These are phyloP conservation scores for Cyphomyrmex costatus DNA, from an alignment of 1,140 invertebrate species.

Conservation along the genomic window DNA sequence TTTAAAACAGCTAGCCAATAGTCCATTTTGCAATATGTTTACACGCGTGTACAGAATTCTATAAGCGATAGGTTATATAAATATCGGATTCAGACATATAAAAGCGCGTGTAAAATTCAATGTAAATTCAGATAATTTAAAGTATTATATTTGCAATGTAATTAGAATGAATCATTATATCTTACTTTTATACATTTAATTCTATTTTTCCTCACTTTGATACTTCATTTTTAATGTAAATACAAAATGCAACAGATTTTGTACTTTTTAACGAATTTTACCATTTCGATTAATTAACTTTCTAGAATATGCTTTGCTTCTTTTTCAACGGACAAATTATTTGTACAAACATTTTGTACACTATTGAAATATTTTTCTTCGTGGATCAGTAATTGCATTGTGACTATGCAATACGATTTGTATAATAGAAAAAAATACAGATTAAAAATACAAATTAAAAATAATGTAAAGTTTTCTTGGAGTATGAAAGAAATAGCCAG, in stretches of 20 bases:
- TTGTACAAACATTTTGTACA: constrained; percentile 3
- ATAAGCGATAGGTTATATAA: background rate
- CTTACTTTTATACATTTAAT: background rate
- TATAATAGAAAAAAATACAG: background rate
- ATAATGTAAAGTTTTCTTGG: background rate
- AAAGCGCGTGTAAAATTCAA: background rate
- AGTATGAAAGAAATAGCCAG: background rate
- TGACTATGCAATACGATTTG: background rate
- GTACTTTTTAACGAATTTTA: constrained; percentile 43
- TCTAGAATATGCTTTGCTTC: constrained; percentile 47
- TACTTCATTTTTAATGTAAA: background rate
- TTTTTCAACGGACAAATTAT: constrained; percentile 14
- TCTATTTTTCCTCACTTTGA: background rate
- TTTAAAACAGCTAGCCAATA: constrained; percentile 21
- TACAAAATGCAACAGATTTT: background rate
- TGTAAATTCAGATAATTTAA: background rate
- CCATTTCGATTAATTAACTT: constrained; percentile 64
- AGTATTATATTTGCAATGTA: background rate
- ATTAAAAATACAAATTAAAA: background rate
- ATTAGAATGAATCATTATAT: background rate
- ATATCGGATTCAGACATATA: background rate
- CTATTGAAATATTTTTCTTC: background rate
- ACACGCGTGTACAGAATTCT: background rate
- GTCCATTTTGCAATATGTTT: constrained; percentile 26
- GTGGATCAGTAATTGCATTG: background rate